phyloP scores from a whole-genome alignment of 2,888 invertebrate genomes.

The Hartigia nigra region DNA sequence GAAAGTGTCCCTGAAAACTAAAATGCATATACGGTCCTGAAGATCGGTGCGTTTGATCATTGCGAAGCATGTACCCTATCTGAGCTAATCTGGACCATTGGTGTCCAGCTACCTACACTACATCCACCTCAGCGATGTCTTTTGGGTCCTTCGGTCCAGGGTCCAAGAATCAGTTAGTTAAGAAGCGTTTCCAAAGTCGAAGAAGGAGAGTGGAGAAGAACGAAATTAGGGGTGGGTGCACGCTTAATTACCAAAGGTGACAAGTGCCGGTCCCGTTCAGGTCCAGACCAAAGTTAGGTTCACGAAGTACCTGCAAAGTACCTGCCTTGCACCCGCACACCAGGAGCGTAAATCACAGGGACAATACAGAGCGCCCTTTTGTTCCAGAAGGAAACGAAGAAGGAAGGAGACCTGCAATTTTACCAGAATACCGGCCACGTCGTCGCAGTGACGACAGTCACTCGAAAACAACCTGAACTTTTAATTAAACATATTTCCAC shows the following conservation, averaged over 20 bases:
- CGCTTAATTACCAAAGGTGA: slow-evolving; percentile 55
- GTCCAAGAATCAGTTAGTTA: not conserved
- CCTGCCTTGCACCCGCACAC: slow-evolving; percentile 34
- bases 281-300: slow-evolving; percentile 10
- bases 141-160: not conserved
- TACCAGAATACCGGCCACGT: not conserved
- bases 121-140: slow-evolving; percentile 6
- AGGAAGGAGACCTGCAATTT: not conserved
- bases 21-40: slow-evolving; percentile 1
- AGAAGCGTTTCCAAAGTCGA: not conserved
- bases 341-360: slow-evolving; percentile 45
- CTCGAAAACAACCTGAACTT: not conserved
- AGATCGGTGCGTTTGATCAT: slow-evolving; percentile 49
- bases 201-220: slow-evolving; percentile 9
- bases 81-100: slow-evolving; percentile 33
- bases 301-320: slow-evolving; percentile 23
- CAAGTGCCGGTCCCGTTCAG: slow-evolving; percentile 37
- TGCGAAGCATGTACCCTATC: slow-evolving; percentile 40
- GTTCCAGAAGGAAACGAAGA: slow-evolving; percentile 5
- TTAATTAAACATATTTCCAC: not conserved
- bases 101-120: slow-evolving; percentile 39
- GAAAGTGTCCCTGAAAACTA: not conserved
- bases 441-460: not conserved
- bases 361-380: slow-evolving; percentile 24
- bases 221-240: slow-evolving; percentile 40